phyloP scores from a whole-genome alignment of 2,888 invertebrate genomes.

The Pardosa pseudoannulata region DNA sequence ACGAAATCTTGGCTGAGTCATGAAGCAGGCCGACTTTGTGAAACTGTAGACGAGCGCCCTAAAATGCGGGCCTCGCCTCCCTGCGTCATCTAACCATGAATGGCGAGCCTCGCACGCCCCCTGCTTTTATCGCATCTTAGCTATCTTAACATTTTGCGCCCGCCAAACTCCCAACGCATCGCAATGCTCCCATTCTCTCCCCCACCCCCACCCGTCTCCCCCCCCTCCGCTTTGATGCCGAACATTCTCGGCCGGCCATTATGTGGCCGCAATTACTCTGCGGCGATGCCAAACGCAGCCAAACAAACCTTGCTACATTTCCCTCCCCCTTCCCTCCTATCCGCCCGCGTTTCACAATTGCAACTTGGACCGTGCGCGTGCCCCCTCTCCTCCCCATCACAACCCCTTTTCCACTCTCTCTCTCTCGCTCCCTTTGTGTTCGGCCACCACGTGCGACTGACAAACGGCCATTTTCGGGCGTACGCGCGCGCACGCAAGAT shows the following conservation, averaged over 20 bases:
- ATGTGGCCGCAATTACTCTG: slow-evolving; percentile 12
- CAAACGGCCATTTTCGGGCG: neutral
- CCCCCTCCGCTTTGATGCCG: neutral
- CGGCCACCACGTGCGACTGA: slow-evolving; percentile 11
- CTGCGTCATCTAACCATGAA: no score
- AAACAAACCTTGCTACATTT: neutral
- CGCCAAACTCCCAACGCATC: neutral
- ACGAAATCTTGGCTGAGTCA: no score
- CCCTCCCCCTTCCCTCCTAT: no score
- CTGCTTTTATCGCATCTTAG: neutral
- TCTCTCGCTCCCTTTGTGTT: no score
- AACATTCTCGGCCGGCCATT: neutral
- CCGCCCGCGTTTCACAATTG: neutral
- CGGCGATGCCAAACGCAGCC: slow-evolving; percentile 11
- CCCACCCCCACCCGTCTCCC: neutral
- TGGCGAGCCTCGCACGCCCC: no score
- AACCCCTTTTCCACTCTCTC: no score
- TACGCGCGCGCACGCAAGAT: neutral
- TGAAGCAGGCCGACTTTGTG: no score
- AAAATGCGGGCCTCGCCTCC: no score
- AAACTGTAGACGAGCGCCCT: no score
- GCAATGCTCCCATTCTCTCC: neutral
- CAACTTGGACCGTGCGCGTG: neutral
- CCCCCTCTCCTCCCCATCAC: no score
- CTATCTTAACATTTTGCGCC: neutral